phyloP scores from a whole-genome alignment of 1,140 invertebrate genomes.

The Nasonia longicornis region DNA sequence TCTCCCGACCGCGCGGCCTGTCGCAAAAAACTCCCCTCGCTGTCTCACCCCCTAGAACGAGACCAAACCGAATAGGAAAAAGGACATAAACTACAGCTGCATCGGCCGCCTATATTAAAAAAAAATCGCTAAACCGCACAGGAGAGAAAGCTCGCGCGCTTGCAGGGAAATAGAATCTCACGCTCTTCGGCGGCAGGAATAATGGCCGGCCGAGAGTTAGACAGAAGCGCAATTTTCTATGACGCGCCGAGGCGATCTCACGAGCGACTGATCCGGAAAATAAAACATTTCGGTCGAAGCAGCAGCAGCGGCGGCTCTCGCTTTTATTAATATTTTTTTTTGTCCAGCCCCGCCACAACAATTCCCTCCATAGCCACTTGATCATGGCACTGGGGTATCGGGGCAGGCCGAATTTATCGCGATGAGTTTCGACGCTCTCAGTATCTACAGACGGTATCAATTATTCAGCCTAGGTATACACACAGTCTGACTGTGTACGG shows the following conservation, averaged over 20 bases:
- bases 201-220: conserved; percentile 7
- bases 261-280: conserved; percentile 42
- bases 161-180: conserved; percentile 21
- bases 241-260: conserved; percentile 31
- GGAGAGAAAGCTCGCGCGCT: background rate
- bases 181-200: background rate
- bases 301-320: background rate
- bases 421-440: background rate
- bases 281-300: conserved; percentile 25
- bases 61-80: background rate
- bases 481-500: too few relatives aligned
- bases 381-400: background rate
- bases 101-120: background rate
- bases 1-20: background rate
- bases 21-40: too few relatives aligned
- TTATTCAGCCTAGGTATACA: too few relatives aligned
- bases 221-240: conserved; percentile 35
- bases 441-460: too few relatives aligned
- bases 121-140: background rate
- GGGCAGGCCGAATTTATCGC: too few relatives aligned
- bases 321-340: conserved; percentile 40
- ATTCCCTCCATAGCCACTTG: background rate
- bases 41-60: background rate
- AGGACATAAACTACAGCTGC: background rate
- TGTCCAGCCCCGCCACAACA: background rate